Base-by-base conservation (phyloP, 2,797 vertebrate species). In the Harpagifer antarcticus region DNA sequence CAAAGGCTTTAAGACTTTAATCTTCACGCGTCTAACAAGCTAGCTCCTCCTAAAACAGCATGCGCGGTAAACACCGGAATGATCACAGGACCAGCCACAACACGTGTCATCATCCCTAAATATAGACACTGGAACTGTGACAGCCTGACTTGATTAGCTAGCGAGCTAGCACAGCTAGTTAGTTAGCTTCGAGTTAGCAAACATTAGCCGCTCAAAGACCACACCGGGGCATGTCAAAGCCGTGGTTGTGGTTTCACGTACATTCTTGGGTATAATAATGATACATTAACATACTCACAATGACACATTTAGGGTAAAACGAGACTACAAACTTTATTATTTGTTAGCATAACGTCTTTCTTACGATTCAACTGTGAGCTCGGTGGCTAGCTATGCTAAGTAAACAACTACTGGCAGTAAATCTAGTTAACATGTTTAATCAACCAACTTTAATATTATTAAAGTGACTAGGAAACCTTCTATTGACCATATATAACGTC, bases 1-100 rank as follows among this genome's bases (percentile, higher is more conserved):
- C 91, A 92, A 85, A 72, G 56, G 58, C 65, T 37, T 37, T 95
- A 94, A 95, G 86, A 88, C 92, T 92, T 93, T 93, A 94, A 95
- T 94, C 93, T 82, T 75, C 75, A 44, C 53, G 49, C 53, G 49
- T 70, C 72, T 72, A 64, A 73, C 66, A 67, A 74, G 64, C 72
- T 10, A 47, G 65, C 76, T 74, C 57, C 61, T 70, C 66, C 68
- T 76, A 3, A 65, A 72, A 74, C 79, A 44, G 53, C 62, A 74
- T n/a, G 76, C 60, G 53, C 70, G 72, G 56, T 27, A 53, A 67
- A 65, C 68, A 62, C 19, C 10, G 44, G 17, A 23, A 23, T 15
- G 69, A 77, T 81, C 85, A 83, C 69, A 20, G 1, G 50, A 11
- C 9, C 55, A 65, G 61, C 27, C 13, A 69, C 64, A 59, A 75